Base-by-base conservation (phyloP, 2,113 vertebrate species). In the Serinus canaria region DNA sequence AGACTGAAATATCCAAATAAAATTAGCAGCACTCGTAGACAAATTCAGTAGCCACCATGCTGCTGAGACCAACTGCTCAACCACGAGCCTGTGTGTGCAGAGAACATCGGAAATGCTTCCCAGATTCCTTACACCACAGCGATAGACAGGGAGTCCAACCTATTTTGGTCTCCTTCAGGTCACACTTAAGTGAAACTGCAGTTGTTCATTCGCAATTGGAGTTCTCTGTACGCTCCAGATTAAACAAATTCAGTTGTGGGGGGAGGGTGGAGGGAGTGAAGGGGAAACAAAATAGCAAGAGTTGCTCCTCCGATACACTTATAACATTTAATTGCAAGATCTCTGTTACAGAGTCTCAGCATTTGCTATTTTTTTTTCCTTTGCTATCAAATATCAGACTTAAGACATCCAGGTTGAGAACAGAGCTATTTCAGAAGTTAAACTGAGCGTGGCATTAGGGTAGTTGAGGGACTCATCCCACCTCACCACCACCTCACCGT, bases 401-500 rank as follows among this genome's bases (percentile, higher is more conserved):
- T n/a, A 30, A 74, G 55, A 23, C 15, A n/a, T 50, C 27, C 19
- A 6, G 6, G 13, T 30, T 49, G 28, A 23, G 24, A 62, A 6
- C 11, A n/a, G 27, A 49, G 14, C 8, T 62, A 4, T 24, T 46
- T 43, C 1, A 77, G 24, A 78, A 27, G 7, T 53, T 43, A 31
- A 80, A 46, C 23, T 15, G 14, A 73, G 46, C 0, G 0, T 31
- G 6, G 11, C 20, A 15, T 31, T 33, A 5, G 8, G n/a, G n/a
- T 12, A 11, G 55, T 46, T 50, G 13, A 70, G 37, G 23, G 43
- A 18, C 52, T 15, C 59, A 15, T 11, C 43, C 13, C 21, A 8
- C 4, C 6, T 43, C 37, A 24, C 52, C 1, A 0, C 25, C 53
- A n/a, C 53, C 27, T 52, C 0, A 0, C n/a, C 13, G 5, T 6